These are phyloP conservation scores for Porites rus DNA, from an alignment of 92 coral and sea anemone genomes.

Conservation along the genomic window DNA sequence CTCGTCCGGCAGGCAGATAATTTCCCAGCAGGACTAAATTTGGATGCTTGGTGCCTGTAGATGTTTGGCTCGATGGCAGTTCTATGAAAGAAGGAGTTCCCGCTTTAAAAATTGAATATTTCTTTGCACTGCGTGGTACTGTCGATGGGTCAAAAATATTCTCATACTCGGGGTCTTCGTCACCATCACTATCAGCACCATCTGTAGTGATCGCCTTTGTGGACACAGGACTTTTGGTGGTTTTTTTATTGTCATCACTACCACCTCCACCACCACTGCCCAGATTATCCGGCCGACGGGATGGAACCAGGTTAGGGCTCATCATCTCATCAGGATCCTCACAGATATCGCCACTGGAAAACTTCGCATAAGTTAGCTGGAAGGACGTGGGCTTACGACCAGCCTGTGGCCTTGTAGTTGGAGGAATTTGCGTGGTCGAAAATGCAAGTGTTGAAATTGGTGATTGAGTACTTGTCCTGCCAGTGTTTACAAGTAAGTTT, in stretches of 20 bases:
- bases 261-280: not conserved
- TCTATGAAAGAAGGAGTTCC: not conserved
- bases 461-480: too few species aligned
- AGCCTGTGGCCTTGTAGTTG: not conserved
- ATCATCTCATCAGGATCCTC: slow-evolving; percentile 7
- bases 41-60: slow-evolving; percentile 50
- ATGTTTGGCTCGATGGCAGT: slow-evolving; percentile 34
- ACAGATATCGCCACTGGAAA: slow-evolving; percentile 28
- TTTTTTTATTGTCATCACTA: not conserved
- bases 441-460: not conserved
- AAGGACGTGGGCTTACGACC: not conserved
- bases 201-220: not conserved
- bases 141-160: slow-evolving; percentile 18
- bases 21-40: slow-evolving; percentile 47
- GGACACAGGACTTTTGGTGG: not conserved
- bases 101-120: not conserved
- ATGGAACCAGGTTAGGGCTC: not conserved
- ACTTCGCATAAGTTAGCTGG: not conserved
- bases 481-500: not conserved
- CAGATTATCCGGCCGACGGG: not conserved
- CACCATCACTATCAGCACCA: not conserved
- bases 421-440: not conserved
- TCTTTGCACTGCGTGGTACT: slow-evolving; percentile 7
- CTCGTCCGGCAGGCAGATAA: slow-evolving; percentile 38
- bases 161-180: not conserved